Base-by-base conservation (phyloP, 2,888 invertebrate genomes). In the Diaperis boleti region DNA sequence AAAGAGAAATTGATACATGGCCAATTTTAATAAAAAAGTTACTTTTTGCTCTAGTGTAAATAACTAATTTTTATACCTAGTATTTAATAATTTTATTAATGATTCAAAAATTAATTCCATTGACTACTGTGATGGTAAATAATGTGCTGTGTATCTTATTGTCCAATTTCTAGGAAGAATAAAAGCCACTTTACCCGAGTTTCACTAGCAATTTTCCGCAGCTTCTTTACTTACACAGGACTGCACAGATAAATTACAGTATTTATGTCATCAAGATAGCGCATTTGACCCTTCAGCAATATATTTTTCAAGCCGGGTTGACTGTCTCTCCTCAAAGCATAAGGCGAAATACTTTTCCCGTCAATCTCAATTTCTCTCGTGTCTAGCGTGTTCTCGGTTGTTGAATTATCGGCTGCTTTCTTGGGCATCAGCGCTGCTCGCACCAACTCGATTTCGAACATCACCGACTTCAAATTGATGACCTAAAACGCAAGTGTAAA, bases 181-280 rank as follows among this genome's bases (percentile, higher is more conserved):
- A n/a, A n/a, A n/a, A n/a, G n/a, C n/a, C n/a, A n/a, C n/a, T n/a
- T n/a, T n/a, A n/a, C n/a, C n/a, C n/a, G n/a, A n/a, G n/a, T n/a
- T n/a, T n/a, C n/a, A n/a, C n/a, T n/a, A n/a, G n/a, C n/a, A n/a
- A n/a, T n/a, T n/a, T n/a, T n/a, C n/a, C n/a, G n/a, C n/a, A n/a
- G n/a, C n/a, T n/a, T n/a, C n/a, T 14, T 5, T 13, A 86, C 90
- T 87, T 81, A 95, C 92, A 96, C 84, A 0, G 96, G 95, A 73
- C 93, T 92, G 77, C 95, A 95, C 1, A 96, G 84, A 76, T 93
- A 96, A 57, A 94, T 90, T 29, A 95, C 87, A 0, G 89, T 88
- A 64, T 92, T 89, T 59, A 94, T 89, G 70, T 95, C 93, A 29
- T 89, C 87, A 7, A 96, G 84, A 73, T 89, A 88, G 71, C 91